A percentile compares a stretch with the other conserved stretches of the same genome.
These are phyloP conservation scores for Phenganax stokvisi DNA, from an alignment of 92 coral and sea anemone species.

Conservation along the genomic window DNA sequence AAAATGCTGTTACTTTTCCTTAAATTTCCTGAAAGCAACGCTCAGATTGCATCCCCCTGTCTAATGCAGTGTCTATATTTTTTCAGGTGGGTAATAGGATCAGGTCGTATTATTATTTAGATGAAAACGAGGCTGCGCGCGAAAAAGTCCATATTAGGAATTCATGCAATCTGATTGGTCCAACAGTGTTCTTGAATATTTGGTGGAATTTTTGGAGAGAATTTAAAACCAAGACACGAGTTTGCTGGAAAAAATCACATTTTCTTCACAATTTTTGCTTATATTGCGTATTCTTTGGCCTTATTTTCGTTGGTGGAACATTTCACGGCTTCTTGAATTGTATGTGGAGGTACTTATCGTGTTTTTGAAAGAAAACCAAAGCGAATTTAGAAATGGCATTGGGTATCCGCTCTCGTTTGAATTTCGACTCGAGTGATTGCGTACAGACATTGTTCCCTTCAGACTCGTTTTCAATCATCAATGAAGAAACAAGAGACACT, in stretches of 20 bases:
- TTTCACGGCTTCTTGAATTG: not conserved
- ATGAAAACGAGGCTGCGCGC: conserved; percentile 28
- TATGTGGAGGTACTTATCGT: not conserved
- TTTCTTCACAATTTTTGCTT: not conserved
- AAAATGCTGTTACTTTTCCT: no score
- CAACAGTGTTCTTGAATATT: not conserved
- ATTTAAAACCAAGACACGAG: not conserved
- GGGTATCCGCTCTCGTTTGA: conserved; percentile 31
- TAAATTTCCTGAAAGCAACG: no score
- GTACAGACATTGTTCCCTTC: conserved; percentile 29
- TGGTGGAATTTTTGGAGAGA: not conserved
- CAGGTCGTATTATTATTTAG: no score
- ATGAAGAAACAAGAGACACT: conserved; percentile 19
- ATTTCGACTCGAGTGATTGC: conserved; percentile 21
- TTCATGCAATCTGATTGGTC: conserved; percentile 27
- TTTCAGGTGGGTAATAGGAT: no score
- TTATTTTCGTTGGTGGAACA: not conserved
- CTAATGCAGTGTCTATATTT: no score
- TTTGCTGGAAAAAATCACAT: not conserved
- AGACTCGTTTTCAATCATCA: conserved; percentile 20
- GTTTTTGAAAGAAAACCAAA: not conserved
- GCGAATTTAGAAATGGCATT: conserved; percentile 11
- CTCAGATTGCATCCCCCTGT: no score
- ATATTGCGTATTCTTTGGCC: not conserved
- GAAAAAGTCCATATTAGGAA: not conserved